Base-by-base conservation (phyloP, 2,888 invertebrate genomes). In the Archips crataeganus region DNA sequence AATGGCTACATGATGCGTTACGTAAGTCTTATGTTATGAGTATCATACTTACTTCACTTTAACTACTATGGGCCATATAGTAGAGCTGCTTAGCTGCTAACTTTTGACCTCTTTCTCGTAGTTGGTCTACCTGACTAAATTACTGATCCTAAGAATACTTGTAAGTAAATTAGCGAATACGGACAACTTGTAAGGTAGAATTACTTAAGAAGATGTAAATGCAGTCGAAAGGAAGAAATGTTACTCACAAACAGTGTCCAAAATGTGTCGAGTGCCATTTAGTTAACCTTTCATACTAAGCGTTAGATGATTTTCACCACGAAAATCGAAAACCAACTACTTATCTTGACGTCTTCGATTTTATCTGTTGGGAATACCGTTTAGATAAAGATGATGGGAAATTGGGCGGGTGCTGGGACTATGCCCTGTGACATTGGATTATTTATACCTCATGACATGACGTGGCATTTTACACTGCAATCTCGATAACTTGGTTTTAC, bases 311-410 rank as follows among this genome's bases (percentile, higher is more conserved):
- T 9, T 9, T 23, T 23, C 54, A 15, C 15, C 5, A 54, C 54
- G 54, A 49, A 3, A 49, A 23, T 23, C 3, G 23, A 23, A 54
- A 54, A 54, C 15, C 4, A 36, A 54, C 15, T 3, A 36, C 54
- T 54, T 54, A 54, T 54, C 54, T 54, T 54, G 54, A 54, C 54
- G 23, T 54, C 6, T 54, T 54, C 9, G 54, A 54, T 45, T 45
- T 23, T 23, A 54, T 54, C 54, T 54, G 1, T 23, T 54, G 54
- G 54, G 23, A 54, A 54, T 54, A 23, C 54, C 54, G 23, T 54
- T 23, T 54, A 5, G 54, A 54, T 54, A 54, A 54, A 54, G 9
- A 9, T 23, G 23, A 54, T 49, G 49, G n/a, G 23, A 54, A 54
- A 23, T 23, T 54, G 54, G 54, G 11, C n/a, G n/a, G 49, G 23